A percentile compares a stretch with the other conserved stretches of the same genome.
Evolutionary conservation across 2,797 vertebrate species (phyloP).

Genomic region (Mormyrus hasselquistii): DNA sequence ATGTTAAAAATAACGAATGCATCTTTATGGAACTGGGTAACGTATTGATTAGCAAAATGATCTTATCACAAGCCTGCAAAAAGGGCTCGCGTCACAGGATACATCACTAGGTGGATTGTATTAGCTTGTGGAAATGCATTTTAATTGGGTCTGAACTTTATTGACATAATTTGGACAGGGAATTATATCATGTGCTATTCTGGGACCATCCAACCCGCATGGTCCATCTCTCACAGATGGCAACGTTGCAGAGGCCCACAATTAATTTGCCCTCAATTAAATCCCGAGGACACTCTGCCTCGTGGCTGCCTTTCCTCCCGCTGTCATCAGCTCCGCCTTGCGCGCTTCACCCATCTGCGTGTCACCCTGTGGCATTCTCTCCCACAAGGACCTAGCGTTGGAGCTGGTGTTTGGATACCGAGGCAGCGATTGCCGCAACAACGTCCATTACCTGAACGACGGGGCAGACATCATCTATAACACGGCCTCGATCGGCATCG

Average conservation of each 20-base stretch:
- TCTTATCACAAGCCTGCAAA: not conserved
- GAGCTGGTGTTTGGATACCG: slow-evolving; percentile 96
- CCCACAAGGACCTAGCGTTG: slow-evolving; percentile 76
- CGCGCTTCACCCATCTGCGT: not conserved
- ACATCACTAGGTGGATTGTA: not conserved
- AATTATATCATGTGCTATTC: not conserved
- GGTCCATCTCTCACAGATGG: slow-evolving; percentile 3
- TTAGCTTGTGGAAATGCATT: slow-evolving; percentile 12
- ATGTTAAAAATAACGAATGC: not conserved
- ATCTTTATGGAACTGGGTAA: not conserved
- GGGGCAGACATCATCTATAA: slow-evolving; percentile 96
- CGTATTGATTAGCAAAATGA: not conserved
- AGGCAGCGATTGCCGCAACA: slow-evolving; percentile 96
- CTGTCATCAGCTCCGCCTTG: slow-evolving; percentile 12
- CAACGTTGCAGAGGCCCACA: not conserved
- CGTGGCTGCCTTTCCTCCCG: not conserved
- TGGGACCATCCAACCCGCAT: not conserved
- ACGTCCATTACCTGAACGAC: slow-evolving; percentile 97
- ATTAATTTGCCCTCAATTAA: not conserved
- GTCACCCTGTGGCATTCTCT: not conserved
- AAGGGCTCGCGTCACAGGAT: not conserved
- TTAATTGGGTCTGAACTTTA: not conserved
- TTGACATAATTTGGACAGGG: not conserved
- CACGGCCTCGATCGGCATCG: slow-evolving; percentile 87
- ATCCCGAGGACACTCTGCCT: not conserved